Conservation (phyloP, 2,888 invertebrate genomes). For the Fragum whitleyi region DNA sequence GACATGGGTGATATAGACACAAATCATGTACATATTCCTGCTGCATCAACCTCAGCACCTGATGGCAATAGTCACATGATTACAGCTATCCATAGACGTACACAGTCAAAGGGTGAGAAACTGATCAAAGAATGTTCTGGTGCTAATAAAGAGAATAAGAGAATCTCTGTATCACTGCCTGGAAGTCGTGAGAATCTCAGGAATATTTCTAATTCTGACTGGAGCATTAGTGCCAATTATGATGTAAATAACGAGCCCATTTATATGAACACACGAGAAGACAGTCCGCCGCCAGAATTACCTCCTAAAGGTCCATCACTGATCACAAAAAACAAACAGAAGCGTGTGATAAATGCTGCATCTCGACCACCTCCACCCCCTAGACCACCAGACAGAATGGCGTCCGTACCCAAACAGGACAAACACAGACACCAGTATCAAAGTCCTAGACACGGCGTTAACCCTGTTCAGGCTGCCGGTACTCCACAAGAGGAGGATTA, state of each 20-base stretch:
- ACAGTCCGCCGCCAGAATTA: conserved; percentile 75
- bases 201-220: conserved; percentile 58
- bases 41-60: conserved; percentile 57
- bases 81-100: conserved; percentile 23
- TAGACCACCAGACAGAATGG: conserved; percentile 51
- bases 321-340: conserved; percentile 63
- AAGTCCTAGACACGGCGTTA: conserved; percentile 22
- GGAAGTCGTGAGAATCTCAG: conserved; percentile 62
- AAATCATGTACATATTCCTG: conserved; percentile 73
- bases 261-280: conserved; percentile 74
- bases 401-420: conserved; percentile 28
- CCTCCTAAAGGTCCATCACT: conserved; percentile 80
- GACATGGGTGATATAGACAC: conserved; percentile 72
- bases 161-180: conserved; percentile 55
- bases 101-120: conserved; percentile 63
- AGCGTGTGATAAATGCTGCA: conserved; percentile 30
- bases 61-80: conserved; percentile 44
- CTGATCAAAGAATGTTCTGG: conserved; percentile 44
- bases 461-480: conserved; percentile 32
- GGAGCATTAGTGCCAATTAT: conserved; percentile 31
- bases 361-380: conserved; percentile 59
- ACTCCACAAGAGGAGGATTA: conserved; percentile 64
- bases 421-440: conserved; percentile 43
- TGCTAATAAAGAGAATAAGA: conserved; percentile 55
- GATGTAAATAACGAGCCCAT: conserved; percentile 67